These are phyloP conservation scores for Sycophila texana DNA, from an alignment of 2,888 invertebrate genomes.

Conservation along the genomic window DNA sequence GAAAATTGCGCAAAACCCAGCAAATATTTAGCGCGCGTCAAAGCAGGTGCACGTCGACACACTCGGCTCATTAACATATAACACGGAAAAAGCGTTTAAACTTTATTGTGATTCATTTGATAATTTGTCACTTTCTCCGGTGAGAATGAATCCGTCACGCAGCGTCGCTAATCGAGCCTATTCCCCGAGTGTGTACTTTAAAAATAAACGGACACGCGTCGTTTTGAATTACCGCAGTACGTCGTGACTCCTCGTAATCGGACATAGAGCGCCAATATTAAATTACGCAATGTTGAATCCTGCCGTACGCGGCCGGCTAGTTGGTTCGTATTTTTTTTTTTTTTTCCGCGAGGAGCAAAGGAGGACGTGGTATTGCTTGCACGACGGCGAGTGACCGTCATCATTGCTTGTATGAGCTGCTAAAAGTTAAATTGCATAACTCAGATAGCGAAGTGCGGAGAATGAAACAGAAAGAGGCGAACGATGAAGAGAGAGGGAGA, in stretches of 20 bases:
- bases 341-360: not conserved
- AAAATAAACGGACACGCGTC: not conserved
- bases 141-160: not conserved
- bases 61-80: no score
- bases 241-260: not conserved
- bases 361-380: constrained; percentile 2
- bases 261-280: not conserved
- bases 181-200: no score
- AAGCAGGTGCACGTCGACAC: no score
- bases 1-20: no score
- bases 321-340: no score
- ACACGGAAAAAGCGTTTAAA: not conserved
- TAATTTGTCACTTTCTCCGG: not conserved
- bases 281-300: not conserved
- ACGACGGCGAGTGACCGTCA: not conserved
- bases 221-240: not conserved
- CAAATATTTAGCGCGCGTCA: no score
- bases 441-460: not conserved
- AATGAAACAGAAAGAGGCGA: not conserved
- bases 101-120: not conserved
- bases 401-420: not conserved
- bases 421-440: constrained; percentile 25
- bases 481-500: no score
- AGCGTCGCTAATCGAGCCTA: no score
- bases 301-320: not conserved